These are phyloP conservation scores for Eutolmus rufibarbis DNA, from an alignment of 2,888 invertebrate species.

Conservation along the genomic window DNA sequence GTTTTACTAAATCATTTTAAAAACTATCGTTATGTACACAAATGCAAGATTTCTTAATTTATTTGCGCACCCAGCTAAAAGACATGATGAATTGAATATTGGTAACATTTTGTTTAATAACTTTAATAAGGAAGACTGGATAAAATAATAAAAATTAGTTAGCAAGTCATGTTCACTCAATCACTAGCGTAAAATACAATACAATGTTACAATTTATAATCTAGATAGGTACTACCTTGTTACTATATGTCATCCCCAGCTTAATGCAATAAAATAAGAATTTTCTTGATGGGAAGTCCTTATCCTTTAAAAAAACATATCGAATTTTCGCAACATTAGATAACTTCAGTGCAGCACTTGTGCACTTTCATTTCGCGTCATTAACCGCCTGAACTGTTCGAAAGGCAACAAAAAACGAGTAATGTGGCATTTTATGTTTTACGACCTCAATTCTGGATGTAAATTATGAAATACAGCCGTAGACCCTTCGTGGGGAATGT, in stretches of 20 bases:
- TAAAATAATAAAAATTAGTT: too few species aligned
- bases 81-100: too few species aligned
- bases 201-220: neutral
- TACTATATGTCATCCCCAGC: neutral
- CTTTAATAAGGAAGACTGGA: too few species aligned
- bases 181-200: too few species aligned
- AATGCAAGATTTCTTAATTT: too few species aligned
- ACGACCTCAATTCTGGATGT: neutral
- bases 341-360: neutral
- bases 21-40: too few species aligned
- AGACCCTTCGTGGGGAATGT: neutral
- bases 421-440: neutral
- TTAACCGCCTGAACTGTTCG: neutral
- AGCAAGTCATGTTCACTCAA: too few species aligned
- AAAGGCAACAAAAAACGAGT: neutral
- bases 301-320: neutral
- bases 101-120: too few species aligned
- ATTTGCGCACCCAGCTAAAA: too few species aligned
- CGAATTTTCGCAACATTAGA: neutral
- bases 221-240: neutral
- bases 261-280: neutral
- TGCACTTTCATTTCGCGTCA: neutral
- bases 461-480: neutral
- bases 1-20: too few species aligned
- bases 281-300: neutral